Evolutionary conservation across 1,140 invertebrate genomes (phyloP), one percentile per base, ranked within the genome.

Genomic region (Hermetia illucens): DNA sequence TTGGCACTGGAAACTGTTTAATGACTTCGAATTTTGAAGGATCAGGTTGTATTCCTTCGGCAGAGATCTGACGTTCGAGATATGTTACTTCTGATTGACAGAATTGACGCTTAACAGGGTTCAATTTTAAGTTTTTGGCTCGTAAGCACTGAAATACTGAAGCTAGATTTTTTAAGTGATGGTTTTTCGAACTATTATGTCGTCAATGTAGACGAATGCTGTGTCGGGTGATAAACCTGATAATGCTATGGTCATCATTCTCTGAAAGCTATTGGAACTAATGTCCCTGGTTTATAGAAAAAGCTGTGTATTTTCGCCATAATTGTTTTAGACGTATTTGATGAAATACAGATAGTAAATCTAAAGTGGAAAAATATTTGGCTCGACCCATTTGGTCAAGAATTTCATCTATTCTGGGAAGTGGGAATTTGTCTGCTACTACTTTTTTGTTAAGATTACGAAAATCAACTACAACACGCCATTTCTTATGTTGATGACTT

Each of bases 361-460:
- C 65, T 6, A 69, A 39, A 0, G 49, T 46, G 3, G 48, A 45
- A 39, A 69, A 67, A 34, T 48, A 59, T 32, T 50, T 49, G 5
- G 45, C 38, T 6, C 46, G 48, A 2, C 43, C 44, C 21, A 68
- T 39, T 5, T 39, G 44, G 31, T 61, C 49, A n/a, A 70, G 41
- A 10, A 49, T 46, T 18, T 63, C 53, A 13, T 62, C 58, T 5
- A 69, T 63, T 9, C 57, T 43, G 4, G 69, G 66, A 13, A 72
- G 45, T 3, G 67, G 68, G 48, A 55, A 70, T 17, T 46, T 43
- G 35, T 52, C 46, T 13, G 41, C 41, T 30, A 45, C 40, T 3
- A 50, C 47, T 24, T 38, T 32, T 33, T 46, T 39, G 40, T 56
- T 56, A 30, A 58, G 35, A 25, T 33, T 17, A 24, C 48, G 20